These are phyloP conservation scores for Saccostrea echinata DNA, from an alignment of 1,140 invertebrate species.

Conservation along the genomic window DNA sequence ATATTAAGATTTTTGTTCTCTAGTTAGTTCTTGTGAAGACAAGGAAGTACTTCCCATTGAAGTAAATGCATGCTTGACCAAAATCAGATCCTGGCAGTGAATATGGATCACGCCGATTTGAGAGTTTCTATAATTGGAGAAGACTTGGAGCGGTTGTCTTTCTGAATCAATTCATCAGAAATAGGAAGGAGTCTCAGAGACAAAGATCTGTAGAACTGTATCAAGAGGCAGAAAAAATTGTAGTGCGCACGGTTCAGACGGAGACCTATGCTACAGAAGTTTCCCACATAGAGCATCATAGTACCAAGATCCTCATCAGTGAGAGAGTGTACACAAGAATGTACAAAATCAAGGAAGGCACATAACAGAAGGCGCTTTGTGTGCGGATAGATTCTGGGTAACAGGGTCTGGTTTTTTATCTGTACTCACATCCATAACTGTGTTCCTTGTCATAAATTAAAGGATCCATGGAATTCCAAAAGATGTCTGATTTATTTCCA, in stretches of 20 bases:
- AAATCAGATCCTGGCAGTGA: not conserved
- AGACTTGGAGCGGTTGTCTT: conserved; percentile 32
- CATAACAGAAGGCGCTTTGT: conserved; percentile 47
- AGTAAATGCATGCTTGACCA: not conserved
- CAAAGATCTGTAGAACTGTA: not conserved
- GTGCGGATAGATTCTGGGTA: conserved; percentile 60
- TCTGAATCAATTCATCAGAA: conserved; percentile 5
- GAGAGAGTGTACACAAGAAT: conserved; percentile 45
- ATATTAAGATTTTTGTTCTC: not conserved
- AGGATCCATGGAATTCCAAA: not conserved
- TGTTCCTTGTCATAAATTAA: not conserved
- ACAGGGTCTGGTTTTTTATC: conserved; percentile 48
- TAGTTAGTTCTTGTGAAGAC: conserved; percentile 45
- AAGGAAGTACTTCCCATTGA: conserved; percentile 42
- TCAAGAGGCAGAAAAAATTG: not conserved
- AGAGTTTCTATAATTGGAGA: conserved; percentile 48
- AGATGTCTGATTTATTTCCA: conserved; percentile 57
- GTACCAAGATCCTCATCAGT: conserved; percentile 41
- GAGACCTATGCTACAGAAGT: conserved; percentile 41
- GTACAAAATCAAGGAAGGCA: conserved; percentile 57
- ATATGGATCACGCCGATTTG: conserved; percentile 26
- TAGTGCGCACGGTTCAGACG: conserved; percentile 30
- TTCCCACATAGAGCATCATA: conserved; percentile 6
- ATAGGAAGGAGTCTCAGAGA: not conserved
- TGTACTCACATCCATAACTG: conserved; percentile 51